Conservation (phyloP, 2,888 invertebrate genomes). For the Trissonchulus latispiculum region DNA sequence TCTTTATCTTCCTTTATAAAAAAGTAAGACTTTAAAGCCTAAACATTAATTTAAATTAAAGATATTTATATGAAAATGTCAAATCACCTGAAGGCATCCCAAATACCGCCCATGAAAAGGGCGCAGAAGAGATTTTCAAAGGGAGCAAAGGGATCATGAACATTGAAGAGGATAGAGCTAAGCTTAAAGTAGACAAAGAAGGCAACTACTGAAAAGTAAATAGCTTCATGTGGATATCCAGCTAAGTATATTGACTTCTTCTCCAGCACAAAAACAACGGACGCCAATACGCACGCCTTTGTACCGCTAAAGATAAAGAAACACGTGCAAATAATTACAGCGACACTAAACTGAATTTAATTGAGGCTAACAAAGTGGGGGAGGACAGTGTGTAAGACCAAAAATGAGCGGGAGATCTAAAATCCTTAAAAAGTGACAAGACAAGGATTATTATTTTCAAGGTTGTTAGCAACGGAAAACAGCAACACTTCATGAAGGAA, state of each 20-base stretch:
- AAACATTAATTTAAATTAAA: background rate
- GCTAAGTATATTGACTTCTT: slow-evolving; percentile 91
- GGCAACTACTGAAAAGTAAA: slow-evolving; percentile 75
- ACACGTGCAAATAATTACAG: too few relatives aligned
- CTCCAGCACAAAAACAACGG: slow-evolving; percentile 89
- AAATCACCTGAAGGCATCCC: slow-evolving; percentile 67
- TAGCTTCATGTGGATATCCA: slow-evolving; percentile 81
- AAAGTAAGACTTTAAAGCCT: background rate
- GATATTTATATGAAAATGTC: background rate
- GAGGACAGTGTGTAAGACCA: too few relatives aligned
- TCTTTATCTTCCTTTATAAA: too few relatives aligned
- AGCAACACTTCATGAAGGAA: too few relatives aligned
- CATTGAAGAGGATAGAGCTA: slow-evolving; percentile 85
- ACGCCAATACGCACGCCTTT: slow-evolving; percentile 87
- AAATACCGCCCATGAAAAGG: slow-evolving; percentile 90
- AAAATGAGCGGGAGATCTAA: too few relatives aligned
- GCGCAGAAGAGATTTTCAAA: slow-evolving; percentile 97
- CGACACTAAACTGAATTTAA: too few relatives aligned
- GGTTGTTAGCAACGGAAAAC: too few relatives aligned
- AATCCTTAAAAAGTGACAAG: too few relatives aligned
- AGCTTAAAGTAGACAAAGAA: slow-evolving; percentile 55
- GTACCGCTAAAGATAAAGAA: slow-evolving; percentile 64
- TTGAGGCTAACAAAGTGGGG: too few relatives aligned
- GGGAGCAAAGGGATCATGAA: slow-evolving; percentile 96
- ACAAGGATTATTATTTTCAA: too few relatives aligned